Conservation (phyloP, 2,888 invertebrate species). For the Myopa testacea region DNA sequence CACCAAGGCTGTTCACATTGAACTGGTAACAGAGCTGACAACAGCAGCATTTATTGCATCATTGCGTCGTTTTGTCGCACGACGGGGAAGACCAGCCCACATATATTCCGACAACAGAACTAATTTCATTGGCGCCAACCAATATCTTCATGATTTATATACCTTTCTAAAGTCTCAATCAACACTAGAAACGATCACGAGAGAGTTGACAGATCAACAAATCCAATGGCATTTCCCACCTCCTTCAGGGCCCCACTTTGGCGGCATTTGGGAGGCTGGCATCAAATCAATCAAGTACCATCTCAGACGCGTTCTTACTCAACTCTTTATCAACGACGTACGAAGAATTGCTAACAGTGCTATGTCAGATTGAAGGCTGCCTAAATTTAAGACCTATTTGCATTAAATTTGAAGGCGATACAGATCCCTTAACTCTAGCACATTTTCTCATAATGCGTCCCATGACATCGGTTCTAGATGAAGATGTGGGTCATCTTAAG, state of each 20-base stretch:
- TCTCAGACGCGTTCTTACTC: constrained; percentile 35
- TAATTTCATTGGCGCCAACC: constrained; percentile 45
- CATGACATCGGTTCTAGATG: neutral
- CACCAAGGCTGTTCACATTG: constrained; percentile 55
- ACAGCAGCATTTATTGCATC: constrained; percentile 53
- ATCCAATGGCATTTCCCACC: constrained; percentile 59
- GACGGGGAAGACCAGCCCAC: constrained; percentile 42
- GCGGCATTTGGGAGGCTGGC: constrained; percentile 38
- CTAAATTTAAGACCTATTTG: constrained; percentile 26
- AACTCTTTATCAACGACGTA: constrained; percentile 35
- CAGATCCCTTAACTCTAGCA: constrained; percentile 46
- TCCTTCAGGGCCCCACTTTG: constrained; percentile 49
- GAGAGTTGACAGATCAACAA: constrained; percentile 20
- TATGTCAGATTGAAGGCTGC: constrained; percentile 42
- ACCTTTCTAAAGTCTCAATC: constrained; percentile 19
- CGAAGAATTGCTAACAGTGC: constrained; percentile 39
- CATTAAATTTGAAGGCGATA: constrained; percentile 23
- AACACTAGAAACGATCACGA: constrained; percentile 20
- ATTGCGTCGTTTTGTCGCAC: constrained; percentile 52
- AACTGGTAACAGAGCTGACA: constrained; percentile 48
- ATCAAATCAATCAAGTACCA: constrained; percentile 41
- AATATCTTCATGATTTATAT: constrained; percentile 38
- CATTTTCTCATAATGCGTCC: constrained; percentile 39
- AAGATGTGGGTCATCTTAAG: neutral
- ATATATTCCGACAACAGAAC: constrained; percentile 45